Conservation (phyloP, 2,797 vertebrate species). For the Galagoides demidoff region DNA sequence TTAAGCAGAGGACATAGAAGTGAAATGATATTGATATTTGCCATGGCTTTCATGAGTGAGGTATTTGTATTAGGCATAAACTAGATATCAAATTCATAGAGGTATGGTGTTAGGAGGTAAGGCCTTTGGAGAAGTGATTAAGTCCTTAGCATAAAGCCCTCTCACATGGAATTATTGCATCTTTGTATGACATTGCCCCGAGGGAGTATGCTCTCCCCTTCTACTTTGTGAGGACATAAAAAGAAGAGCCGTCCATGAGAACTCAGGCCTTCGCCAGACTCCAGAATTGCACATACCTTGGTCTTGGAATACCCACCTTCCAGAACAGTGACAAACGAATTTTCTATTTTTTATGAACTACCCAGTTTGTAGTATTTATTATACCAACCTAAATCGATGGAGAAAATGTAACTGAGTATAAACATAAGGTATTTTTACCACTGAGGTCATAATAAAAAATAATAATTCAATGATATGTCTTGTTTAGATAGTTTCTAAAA, state of each 20-base stretch:
- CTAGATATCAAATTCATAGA: not conserved
- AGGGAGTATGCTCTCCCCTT: not conserved
- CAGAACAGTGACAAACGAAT: not conserved
- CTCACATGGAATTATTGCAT: not conserved
- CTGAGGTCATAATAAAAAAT: not conserved
- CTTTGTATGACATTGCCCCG: not conserved
- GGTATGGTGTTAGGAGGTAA: no score
- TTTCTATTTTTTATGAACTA: not conserved
- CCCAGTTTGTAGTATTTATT: not conserved
- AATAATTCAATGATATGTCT: not conserved
- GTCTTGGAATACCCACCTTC: not conserved
- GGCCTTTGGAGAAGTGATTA: not conserved
- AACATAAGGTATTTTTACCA: not conserved
- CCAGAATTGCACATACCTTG: rapidly evolving
- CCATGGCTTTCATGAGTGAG: not conserved
- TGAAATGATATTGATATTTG: not conserved
- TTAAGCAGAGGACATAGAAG: not conserved
- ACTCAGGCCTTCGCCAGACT: not conserved
- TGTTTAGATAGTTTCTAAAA: not conserved
- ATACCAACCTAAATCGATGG: not conserved
- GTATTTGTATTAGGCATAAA: not conserved
- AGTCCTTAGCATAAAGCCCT: rapidly evolving
- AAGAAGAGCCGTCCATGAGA: not conserved
- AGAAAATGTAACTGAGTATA: not conserved
- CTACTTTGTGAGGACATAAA: rapidly evolving